A percentile compares a stretch with the other conserved stretches of the same genome.
These are phyloP conservation scores for Potamilus streckersoni DNA, from an alignment of 1,140 invertebrate species.

Conservation along the genomic window DNA sequence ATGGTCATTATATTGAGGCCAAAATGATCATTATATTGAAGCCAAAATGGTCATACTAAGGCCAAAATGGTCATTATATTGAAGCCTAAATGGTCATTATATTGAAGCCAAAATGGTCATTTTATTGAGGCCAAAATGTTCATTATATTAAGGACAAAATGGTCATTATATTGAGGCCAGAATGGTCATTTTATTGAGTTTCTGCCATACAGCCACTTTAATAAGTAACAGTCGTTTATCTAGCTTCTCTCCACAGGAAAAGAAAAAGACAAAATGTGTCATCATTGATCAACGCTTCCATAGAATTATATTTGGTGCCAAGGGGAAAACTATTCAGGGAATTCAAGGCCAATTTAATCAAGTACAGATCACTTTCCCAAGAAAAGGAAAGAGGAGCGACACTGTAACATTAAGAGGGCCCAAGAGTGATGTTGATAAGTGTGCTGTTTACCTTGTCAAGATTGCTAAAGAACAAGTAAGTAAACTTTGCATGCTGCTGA, in stretches of 20 bases:
- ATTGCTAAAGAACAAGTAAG: conserved; percentile 87
- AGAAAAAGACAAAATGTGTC: conserved; percentile 94
- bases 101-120: too few relatives aligned
- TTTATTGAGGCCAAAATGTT: too few relatives aligned
- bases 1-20: too few relatives aligned
- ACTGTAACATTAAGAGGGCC: conserved; percentile 90
- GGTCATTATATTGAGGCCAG: too few relatives aligned
- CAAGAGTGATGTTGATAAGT: conserved; percentile 95
- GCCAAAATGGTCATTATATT: too few relatives aligned
- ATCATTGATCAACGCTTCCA: conserved; percentile 96
- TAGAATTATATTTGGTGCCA: conserved; percentile 90
- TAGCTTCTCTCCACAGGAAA: conserved; percentile 74
- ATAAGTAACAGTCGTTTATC: too few relatives aligned
- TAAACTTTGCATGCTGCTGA: neutral
- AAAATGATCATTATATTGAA: too few relatives aligned
- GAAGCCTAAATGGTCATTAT: too few relatives aligned
- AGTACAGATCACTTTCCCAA: conserved; percentile 94
- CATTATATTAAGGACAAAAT: too few relatives aligned
- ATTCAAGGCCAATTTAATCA: conserved; percentile 90
- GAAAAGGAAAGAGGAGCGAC: conserved; percentile 89
- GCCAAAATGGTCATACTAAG: too few relatives aligned
- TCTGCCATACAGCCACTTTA: too few relatives aligned
- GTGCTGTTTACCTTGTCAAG: conserved; percentile 87
- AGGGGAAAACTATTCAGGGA: conserved; percentile 94
- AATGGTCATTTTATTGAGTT: too few relatives aligned